These are phyloP conservation scores for Siderastrea radians DNA, from an alignment of 92 coral and sea anemone genomes.

Conservation along the genomic window DNA sequence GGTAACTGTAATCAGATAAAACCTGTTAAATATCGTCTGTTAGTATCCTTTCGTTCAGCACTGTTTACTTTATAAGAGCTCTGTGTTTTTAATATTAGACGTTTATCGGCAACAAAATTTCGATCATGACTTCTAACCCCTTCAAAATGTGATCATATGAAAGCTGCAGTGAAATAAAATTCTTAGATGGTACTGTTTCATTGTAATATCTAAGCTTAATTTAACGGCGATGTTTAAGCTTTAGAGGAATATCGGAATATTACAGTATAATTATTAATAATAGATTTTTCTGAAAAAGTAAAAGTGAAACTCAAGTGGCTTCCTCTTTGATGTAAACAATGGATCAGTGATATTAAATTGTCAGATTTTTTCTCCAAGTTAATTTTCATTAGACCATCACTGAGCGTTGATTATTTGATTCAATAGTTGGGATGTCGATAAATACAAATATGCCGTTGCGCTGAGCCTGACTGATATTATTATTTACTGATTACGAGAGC, in stretches of 20 bases:
- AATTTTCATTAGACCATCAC: background rate
- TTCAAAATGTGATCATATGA: no score
- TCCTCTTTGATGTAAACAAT: no score
- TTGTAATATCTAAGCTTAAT: background rate
- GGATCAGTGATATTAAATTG: background rate
- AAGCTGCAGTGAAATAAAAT: no score
- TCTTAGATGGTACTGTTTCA: no score
- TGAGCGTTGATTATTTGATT: background rate
- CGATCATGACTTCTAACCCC: background rate
- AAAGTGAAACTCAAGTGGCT: background rate
- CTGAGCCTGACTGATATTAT: no score
- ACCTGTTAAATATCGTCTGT: background rate
- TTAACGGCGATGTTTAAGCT: background rate
- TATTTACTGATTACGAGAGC: no score
- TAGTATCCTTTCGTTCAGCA: background rate
- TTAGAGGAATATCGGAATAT: no score
- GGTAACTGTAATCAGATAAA: constrained; percentile 58
- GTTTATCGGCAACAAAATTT: background rate
- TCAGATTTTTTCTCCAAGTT: background rate
- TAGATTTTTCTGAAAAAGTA: background rate
- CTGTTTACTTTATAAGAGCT: background rate
- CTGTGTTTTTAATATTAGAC: background rate
- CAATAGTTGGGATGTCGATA: background rate
- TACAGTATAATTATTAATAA: no score
- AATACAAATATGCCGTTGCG: no score